Conservation (phyloP, 2,888 invertebrate species). For the Nemoura dubitans region DNA sequence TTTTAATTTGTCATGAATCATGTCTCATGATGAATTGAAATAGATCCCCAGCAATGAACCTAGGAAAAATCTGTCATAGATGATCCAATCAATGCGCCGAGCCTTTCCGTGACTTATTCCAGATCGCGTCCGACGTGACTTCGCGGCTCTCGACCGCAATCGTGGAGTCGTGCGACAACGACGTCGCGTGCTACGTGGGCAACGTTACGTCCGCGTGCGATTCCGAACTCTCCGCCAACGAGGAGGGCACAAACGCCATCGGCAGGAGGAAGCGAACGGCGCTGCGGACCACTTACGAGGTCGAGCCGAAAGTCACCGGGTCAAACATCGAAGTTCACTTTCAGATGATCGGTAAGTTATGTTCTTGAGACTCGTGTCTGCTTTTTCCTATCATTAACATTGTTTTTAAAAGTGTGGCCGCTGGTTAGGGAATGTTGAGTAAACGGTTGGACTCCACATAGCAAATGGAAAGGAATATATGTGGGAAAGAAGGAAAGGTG, state of each 20-base stretch:
- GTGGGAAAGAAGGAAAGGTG: too few relatives aligned
- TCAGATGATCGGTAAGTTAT: slow-evolving; percentile 55
- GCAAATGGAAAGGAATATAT: too few relatives aligned
- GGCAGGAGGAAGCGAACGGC: slow-evolving; percentile 46
- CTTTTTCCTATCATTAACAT: too few relatives aligned
- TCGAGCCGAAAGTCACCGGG: slow-evolving; percentile 49
- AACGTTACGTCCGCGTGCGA: slow-evolving; percentile 53
- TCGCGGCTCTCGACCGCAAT: background rate
- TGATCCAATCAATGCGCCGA: too few relatives aligned
- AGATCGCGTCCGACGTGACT: background rate
- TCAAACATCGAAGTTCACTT: slow-evolving; percentile 57
- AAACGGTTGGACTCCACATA: too few relatives aligned
- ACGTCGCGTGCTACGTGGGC: slow-evolving; percentile 52
- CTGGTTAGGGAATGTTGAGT: too few relatives aligned
- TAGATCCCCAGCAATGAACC: too few relatives aligned
- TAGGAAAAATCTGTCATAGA: too few relatives aligned
- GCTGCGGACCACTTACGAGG: background rate
- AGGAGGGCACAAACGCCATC: slow-evolving; percentile 53
- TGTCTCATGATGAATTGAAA: too few relatives aligned
- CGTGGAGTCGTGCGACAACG: slow-evolving; percentile 51
- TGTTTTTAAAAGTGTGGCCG: too few relatives aligned
- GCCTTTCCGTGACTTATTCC: too few relatives aligned
- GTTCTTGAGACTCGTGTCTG: background rate
- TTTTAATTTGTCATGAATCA: too few relatives aligned
- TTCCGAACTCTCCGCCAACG: slow-evolving; percentile 50